Evolutionary conservation across 1,140 invertebrate species (phyloP).

Genomic region (Periplaneta americana): DNA sequence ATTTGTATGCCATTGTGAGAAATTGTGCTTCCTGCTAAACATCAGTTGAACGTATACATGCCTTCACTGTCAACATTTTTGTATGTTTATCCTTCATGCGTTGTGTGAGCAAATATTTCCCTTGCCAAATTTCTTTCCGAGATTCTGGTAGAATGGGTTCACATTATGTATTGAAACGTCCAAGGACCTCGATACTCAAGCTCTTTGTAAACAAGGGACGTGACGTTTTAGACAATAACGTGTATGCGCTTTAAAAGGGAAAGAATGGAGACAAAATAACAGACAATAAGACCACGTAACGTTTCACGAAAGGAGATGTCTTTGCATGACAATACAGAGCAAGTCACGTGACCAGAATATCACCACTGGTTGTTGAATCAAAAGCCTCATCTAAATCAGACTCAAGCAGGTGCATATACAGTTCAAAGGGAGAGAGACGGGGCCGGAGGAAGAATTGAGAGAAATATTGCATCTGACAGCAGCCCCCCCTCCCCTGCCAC

Average conservation of each 20-base stretch:
- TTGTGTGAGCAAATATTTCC: no score
- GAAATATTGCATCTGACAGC: background rate
- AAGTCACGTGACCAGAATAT: background rate
- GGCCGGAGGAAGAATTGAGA: background rate
- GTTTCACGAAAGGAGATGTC: background rate
- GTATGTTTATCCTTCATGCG: no score
- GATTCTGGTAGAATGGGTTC: background rate
- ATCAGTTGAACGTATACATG: no score
- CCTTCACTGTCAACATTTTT: no score
- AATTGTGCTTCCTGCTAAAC: no score
- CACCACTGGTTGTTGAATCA: background rate
- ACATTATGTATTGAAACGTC: background rate
- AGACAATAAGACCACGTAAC: background rate
- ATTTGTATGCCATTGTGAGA: no score
- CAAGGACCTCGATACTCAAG: background rate
- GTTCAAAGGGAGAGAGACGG: no score
- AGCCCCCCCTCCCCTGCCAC: no score
- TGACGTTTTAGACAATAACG: background rate
- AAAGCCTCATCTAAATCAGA: background rate
- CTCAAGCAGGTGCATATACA: background rate
- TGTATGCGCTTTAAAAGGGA: background rate
- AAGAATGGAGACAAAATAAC: no score
- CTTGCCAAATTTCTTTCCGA: no score
- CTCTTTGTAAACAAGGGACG: background rate
- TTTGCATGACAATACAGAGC: background rate